Evolutionary conservation across 2,797 vertebrate species (phyloP).

Genomic region (Anisognathus igniventris): DNA sequence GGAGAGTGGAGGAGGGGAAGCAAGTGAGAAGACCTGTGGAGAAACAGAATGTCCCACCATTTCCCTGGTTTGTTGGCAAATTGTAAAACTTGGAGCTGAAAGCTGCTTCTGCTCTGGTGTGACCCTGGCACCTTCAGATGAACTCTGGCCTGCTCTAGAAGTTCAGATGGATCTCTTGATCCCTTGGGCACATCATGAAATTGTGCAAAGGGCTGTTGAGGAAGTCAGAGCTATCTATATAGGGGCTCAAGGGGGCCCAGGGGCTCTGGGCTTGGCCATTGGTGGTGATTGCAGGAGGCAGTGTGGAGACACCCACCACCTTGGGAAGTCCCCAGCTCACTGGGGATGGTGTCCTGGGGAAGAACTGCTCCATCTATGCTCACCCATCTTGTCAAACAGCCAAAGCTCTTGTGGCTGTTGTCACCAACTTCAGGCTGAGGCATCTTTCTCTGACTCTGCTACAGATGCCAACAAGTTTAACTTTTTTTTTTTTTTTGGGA

Average conservation of each 20-base stretch:
- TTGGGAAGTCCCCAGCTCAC: background rate
- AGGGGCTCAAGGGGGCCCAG: background rate
- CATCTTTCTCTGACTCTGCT: background rate
- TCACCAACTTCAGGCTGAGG: background rate
- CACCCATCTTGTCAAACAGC: background rate
- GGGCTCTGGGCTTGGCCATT: background rate
- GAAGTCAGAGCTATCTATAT: background rate
- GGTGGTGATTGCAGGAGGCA: fast-evolving
- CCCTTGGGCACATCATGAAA: background rate
- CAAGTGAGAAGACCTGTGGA: background rate
- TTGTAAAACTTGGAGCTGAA: background rate
- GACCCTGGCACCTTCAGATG: background rate
- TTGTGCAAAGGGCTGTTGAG: background rate
- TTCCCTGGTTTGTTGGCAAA: background rate
- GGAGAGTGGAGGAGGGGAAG: background rate
- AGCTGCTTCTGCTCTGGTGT: background rate
- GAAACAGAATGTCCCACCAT: background rate
- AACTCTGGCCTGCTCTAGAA: background rate
- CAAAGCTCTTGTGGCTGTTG: background rate
- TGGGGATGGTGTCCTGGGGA: background rate
- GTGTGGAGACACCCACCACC: background rate
- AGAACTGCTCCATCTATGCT: background rate
- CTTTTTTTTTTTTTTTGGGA: background rate
- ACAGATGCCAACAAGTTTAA: background rate
- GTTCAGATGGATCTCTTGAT: background rate